Percentiles rank a stretch among this genome's conserved stretches.
Conservation (phyloP, 2,888 invertebrate species). For the Cheilosia vulpina region DNA sequence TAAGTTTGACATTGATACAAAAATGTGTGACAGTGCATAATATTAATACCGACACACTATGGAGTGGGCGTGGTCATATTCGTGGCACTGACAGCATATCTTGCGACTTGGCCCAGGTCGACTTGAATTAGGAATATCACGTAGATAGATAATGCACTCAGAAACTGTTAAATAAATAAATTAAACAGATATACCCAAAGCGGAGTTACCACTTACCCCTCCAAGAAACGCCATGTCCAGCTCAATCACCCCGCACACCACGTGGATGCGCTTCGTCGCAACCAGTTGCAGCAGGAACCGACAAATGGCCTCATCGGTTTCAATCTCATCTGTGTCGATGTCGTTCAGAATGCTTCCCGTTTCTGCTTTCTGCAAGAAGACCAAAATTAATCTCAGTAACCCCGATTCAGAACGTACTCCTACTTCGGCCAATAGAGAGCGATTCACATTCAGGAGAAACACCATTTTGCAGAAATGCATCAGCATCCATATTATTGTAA, state of each 20-base stretch:
- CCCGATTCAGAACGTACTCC: neutral
- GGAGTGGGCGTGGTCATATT: neutral
- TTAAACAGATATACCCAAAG: neutral
- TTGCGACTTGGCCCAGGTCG: conserved; percentile 78
- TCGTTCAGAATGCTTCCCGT: conserved; percentile 77
- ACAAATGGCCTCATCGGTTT: conserved; percentile 78
- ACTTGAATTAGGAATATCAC: conserved; percentile 81
- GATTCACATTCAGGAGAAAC: conserved; percentile 40
- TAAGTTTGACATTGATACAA: neutral
- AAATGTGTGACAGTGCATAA: neutral
- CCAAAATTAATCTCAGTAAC: neutral
- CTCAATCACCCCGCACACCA: conserved; percentile 79
- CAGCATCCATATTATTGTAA: conserved; percentile 21
- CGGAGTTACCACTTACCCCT: conserved; percentile 72
- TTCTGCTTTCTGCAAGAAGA: conserved; percentile 78
- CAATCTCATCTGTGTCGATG: conserved; percentile 72
- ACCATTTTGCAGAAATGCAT: conserved; percentile 32
- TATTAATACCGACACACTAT: neutral
- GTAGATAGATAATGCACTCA: conserved; percentile 78
- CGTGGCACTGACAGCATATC: conserved; percentile 23
- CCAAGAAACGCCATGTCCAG: conserved; percentile 79
- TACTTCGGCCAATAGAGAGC: conserved; percentile 42
- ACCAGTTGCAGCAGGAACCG: conserved; percentile 79
- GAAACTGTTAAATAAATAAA: conserved; percentile 76
- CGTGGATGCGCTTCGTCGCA: conserved; percentile 71